A percentile compares a stretch with the other conserved stretches of the same genome.
These are phyloP conservation scores for Acanthurus lineatus DNA, from an alignment of 2,797 vertebrate genomes.

Conservation along the genomic window DNA sequence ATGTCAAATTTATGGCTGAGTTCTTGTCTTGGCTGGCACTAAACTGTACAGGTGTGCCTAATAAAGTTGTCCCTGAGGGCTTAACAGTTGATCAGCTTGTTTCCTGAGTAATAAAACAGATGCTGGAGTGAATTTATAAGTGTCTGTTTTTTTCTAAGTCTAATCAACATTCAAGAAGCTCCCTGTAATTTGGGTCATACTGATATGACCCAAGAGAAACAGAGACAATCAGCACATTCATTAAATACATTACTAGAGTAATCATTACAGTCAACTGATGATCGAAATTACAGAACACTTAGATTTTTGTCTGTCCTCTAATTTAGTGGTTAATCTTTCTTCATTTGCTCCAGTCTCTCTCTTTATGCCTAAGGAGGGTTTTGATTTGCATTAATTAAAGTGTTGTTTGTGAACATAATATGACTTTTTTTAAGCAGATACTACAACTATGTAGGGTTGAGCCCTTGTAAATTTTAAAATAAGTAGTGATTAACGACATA, in stretches of 20 bases:
- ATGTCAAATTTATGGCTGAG: not conserved
- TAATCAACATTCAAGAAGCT: not conserved
- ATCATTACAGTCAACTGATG: not conserved
- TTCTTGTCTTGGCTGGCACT: not conserved
- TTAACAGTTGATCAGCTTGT: not conserved
- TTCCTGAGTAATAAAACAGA: not conserved
- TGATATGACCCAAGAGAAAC: conserved; percentile 1
- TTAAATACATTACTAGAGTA: not conserved
- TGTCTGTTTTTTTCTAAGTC: not conserved
- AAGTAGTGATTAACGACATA: not conserved
- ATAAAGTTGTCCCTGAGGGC: not conserved
- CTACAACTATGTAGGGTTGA: not conserved
- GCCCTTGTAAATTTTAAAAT: no score
- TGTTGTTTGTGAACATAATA: not conserved
- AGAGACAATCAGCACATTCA: not conserved
- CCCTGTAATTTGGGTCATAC: not conserved
- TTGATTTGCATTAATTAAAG: not conserved
- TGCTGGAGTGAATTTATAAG: not conserved
- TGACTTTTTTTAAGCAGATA: not conserved
- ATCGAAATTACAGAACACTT: not conserved
- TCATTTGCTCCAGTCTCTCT: not conserved
- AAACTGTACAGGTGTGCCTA: not conserved
- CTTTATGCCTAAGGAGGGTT: not conserved
- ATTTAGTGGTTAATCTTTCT: not conserved
- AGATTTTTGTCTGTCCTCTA: not conserved